Conservation (phyloP, 1,140 invertebrate genomes). For the Phenacoccus solenopsis region DNA sequence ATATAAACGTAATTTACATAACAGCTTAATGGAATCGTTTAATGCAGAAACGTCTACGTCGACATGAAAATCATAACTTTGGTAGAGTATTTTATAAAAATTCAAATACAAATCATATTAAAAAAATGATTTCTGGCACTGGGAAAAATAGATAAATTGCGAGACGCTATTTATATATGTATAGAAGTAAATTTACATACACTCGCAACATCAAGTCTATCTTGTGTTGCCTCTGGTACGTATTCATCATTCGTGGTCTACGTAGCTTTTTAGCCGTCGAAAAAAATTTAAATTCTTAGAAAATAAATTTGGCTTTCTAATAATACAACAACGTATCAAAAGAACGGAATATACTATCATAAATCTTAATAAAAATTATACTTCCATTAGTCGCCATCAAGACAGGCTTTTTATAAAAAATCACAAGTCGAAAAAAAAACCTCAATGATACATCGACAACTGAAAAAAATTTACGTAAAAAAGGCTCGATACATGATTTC, state of each 20-base stretch:
- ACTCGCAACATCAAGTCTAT: conserved; percentile 1
- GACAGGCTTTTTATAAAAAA: neutral
- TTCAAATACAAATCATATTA: neutral
- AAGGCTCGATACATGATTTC: too few species aligned
- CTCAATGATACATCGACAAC: too few species aligned
- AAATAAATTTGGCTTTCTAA: neutral
- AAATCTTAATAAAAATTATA: neutral
- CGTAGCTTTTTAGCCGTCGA: neutral
- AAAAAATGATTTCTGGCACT: too few species aligned
- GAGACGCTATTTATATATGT: neutral
- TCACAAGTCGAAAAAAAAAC: neutral
- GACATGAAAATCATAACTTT: neutral
- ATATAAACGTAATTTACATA: neutral
- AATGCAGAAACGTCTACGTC: too few species aligned
- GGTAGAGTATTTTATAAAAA: neutral
- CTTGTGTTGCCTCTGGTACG: neutral
- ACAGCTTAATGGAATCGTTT: neutral
- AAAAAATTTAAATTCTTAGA: neutral
- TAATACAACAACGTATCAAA: neutral
- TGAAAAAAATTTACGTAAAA: too few species aligned
- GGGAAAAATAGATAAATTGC: neutral
- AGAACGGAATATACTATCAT: neutral
- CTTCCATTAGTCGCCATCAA: neutral
- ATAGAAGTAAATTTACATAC: neutral
- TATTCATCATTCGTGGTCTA: neutral